These are phyloP conservation scores for Umimayanthus chanpuru DNA, from an alignment of 92 coral and sea anemone genomes.

Conservation along the genomic window DNA sequence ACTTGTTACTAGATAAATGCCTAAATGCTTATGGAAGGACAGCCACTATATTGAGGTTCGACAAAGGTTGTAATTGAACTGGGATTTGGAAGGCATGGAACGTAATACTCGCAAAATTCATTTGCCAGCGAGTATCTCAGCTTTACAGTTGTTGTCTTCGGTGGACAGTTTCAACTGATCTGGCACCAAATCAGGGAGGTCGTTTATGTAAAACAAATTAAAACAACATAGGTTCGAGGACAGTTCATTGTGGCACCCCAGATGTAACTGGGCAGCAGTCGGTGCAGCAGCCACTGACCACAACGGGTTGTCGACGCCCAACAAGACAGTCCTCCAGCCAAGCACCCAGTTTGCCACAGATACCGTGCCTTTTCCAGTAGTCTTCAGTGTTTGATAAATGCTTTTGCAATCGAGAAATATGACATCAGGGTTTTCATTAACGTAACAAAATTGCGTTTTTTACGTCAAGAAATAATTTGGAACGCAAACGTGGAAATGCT, in stretches of 20 bases:
- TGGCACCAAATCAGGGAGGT: not conserved
- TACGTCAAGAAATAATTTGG: too few relatives aligned
- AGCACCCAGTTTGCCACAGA: not conserved
- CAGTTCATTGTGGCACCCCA: not conserved
- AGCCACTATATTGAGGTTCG: too few relatives aligned
- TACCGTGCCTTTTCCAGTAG: not conserved
- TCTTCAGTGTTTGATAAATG: not conserved
- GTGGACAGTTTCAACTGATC: not conserved
- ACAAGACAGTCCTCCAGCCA: not conserved
- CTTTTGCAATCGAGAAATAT: not conserved
- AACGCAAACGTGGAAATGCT: too few relatives aligned
- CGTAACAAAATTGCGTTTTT: too few relatives aligned
- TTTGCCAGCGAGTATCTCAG: too few relatives aligned
- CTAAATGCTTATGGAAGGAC: too few relatives aligned
- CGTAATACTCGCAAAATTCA: too few relatives aligned
- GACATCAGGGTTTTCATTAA: too few relatives aligned
- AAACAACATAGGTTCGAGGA: not conserved
- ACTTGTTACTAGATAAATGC: too few relatives aligned
- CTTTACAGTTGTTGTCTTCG: too few relatives aligned
- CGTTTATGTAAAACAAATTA: not conserved
- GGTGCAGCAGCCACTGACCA: not conserved
- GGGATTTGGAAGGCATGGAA: too few relatives aligned
- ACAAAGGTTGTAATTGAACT: too few relatives aligned
- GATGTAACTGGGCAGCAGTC: not conserved
- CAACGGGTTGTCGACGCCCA: not conserved